Base-by-base conservation (phyloP, 2,888 invertebrate genomes). In the Diarsia mendica region DNA sequence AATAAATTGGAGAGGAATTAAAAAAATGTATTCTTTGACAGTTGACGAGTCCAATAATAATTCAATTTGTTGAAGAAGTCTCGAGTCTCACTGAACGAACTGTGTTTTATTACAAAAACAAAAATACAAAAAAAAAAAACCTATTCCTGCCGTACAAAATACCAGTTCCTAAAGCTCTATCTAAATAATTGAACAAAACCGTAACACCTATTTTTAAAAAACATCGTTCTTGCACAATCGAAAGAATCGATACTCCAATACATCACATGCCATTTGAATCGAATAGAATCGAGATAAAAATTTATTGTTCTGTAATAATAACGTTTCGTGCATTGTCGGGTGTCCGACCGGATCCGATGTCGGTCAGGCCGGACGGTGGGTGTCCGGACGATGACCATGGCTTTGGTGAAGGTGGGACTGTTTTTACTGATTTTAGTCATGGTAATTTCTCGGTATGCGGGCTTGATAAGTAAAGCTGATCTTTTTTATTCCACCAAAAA, bases 331-430 rank as follows among this genome's bases (percentile, higher is more conserved):
- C 79, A 82, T 86, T 87, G 85, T 89, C 83, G 80, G 72, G 71
- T 73, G 67, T 72, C 78, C 77, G 81, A 84, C 80, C 84, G 82
- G 83, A 82, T 88, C 83, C 84, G 82, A 87, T 87, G 80, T 87
- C 82, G 88, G 82, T 79, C 81, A 80, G 67, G 61, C 71, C 71
- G 82, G 71, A 71, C 84, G 73, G 87, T 89, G 87, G 89, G 88
- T 89, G 88, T 88, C 82, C 88, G 15, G 44, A 8, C 48, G 51
- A 74, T 83, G 78, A n/a, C 87, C 84, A 87, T 69, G 44, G 9
- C 33, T 77, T 73, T 0, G 48, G 39, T 11, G 20, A 64, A 68
- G 8, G 33, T 58, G 44, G 53, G 79, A 75, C 33, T 51, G 8
- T 80, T 11, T 51, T 44, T 18, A 28, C 1, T 44, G 11, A 44